Evolutionary conservation across 2,113 vertebrate species (phyloP).

Genomic region (Cathartes aura): DNA sequence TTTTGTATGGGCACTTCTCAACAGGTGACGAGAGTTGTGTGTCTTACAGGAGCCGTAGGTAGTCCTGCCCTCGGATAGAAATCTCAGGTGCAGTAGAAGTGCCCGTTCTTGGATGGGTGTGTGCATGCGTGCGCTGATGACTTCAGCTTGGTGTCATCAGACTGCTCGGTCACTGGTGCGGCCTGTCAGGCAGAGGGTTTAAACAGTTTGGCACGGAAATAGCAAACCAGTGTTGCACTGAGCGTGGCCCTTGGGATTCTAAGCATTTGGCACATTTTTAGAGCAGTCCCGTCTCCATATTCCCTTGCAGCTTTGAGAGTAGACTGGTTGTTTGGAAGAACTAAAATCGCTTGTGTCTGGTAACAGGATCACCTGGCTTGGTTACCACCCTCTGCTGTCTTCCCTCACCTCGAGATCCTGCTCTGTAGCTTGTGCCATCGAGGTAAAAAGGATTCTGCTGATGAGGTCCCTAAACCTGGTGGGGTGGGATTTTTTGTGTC

Average conservation of each 20-base stretch:
- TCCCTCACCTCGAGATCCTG: not conserved
- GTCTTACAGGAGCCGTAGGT: not conserved
- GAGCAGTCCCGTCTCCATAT: not conserved
- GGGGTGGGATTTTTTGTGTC: not conserved
- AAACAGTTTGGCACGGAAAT: not conserved
- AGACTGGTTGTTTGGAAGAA: not conserved
- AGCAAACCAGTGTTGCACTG: not conserved
- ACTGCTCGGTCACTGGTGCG: rapidly evolving
- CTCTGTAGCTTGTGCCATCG: not conserved
- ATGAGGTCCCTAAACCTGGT: not conserved
- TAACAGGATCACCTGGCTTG: not conserved
- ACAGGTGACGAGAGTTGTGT: not conserved
- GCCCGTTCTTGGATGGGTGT: not conserved
- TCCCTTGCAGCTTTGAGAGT: not conserved
- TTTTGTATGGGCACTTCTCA: rapidly evolving
- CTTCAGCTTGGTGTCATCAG: not conserved
- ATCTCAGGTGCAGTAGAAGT: not conserved
- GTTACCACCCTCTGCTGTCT: not conserved
- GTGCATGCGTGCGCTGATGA: not conserved
- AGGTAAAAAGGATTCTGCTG: not conserved
- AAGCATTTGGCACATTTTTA: not conserved
- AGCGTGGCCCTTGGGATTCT: not conserved
- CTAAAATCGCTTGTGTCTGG: not conserved
- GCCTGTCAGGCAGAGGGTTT: not conserved
- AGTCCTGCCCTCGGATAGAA: not conserved